Base-by-base conservation (phyloP, 1,140 invertebrate species). In the Caligus rogercresseyi region DNA sequence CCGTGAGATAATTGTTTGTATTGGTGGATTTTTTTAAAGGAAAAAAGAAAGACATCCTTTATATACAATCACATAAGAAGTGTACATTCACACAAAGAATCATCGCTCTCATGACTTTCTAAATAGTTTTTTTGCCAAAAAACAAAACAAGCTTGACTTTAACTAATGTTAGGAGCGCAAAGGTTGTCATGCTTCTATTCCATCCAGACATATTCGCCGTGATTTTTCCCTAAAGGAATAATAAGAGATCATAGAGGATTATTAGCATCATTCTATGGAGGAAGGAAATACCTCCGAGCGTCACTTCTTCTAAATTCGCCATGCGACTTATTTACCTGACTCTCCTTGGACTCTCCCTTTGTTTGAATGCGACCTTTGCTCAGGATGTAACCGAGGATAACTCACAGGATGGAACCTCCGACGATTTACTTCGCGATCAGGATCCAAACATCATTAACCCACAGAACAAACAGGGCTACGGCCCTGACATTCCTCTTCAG, bases 371-470 rank as follows among this genome's bases (percentile, higher is more conserved):
- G n/a, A n/a, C n/a, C n/a, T n/a, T n/a, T n/a, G n/a, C n/a, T n/a
- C n/a, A n/a, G n/a, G 31, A 43, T 43, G 31, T 43, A 11, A n/a
- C 31, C 7, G 31, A 43, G 7, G 31, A 43, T 11, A 43, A 43
- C n/a, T 43, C 31, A 7, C 31, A 43, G 31, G 31, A 43, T 43
- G 31, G 31, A 11, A n/a, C 7, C 31, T 11, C 7, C n/a, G 31
- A 43, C 31, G 31, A 43, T 43, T n/a, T 43, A 7, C 31, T 43
- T n/a, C 31, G 31, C 7, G 31, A 43, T 43, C 31, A 43, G 13
- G 61, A 63, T 55, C 61, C 61, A 1, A 63, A 63, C 57, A 16
- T 63, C 15, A 14, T 63, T 14, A 63, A 55, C 23, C 61, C 61
- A 7, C 52, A 54, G 19, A 63, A 56, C 20, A 21, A 51, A 3